Evolutionary conservation across 37 sponge, comb jelly and placozoan species (phyloP).

Genomic region (Chondrosia reniformis): DNA sequence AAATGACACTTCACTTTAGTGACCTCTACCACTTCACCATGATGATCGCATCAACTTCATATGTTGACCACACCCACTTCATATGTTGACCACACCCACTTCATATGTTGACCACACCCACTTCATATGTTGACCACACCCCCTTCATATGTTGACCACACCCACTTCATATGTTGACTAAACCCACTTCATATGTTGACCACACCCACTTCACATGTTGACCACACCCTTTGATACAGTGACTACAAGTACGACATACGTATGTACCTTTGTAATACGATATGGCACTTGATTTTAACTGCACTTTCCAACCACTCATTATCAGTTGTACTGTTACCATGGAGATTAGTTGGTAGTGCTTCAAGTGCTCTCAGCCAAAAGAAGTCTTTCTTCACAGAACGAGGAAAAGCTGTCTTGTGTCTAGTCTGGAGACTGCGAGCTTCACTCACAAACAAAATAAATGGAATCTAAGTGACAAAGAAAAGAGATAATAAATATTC

Average conservation of each 20-base stretch:
- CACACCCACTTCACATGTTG: no score
- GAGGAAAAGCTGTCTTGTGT: background rate
- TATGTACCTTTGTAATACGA: slow-evolving; percentile 49
- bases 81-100: no score
- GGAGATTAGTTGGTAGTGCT: slow-evolving; percentile 24
- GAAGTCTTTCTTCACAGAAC: slow-evolving; percentile 19
- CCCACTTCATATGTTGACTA: no score
- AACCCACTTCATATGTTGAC: no score
- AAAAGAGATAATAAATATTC: background rate
- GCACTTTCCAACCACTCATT: background rate
- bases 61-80: no score
- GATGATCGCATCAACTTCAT: no score
- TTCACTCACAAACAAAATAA: slow-evolving; percentile 1
- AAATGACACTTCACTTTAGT: no score
- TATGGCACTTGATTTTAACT: slow-evolving; percentile 37
- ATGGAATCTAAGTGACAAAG: background rate
- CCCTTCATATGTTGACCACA: no score
- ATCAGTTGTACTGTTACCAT: background rate
- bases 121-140: no score
- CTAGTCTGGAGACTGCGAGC: slow-evolving; percentile 1
- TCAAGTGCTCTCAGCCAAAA: slow-evolving; percentile 53
- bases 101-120: no score
- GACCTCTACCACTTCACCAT: no score
- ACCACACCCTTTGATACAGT: no score
- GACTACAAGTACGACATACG: background rate